Percentiles rank a stretch among this genome's conserved stretches.
phyloP scores from a whole-genome alignment of 2,888 invertebrate species.

The Sminthurinus aureus region DNA sequence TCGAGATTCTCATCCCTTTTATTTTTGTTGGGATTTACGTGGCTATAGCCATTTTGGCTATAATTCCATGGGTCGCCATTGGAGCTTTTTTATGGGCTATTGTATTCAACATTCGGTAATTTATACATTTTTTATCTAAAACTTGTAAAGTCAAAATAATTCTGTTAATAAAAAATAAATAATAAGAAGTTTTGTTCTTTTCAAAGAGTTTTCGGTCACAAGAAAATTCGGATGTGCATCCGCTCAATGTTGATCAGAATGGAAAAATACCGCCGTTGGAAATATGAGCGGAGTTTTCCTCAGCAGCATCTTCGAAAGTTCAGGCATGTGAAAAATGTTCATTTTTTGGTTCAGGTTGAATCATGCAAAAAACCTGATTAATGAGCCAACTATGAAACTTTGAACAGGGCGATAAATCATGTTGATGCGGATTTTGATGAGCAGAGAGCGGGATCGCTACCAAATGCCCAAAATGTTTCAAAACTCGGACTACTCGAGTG shows the following conservation, averaged over 20 bases:
- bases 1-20: slow-evolving; percentile 23
- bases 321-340: neutral
- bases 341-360: neutral
- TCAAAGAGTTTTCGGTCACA: slow-evolving; percentile 10
- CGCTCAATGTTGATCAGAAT: neutral
- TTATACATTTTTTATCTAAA: no score
- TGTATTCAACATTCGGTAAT: slow-evolving; percentile 13
- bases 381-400: no score
- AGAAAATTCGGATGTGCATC: slow-evolving; percentile 3
- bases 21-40: neutral
- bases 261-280: slow-evolving; percentile 35
- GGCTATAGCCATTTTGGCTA: neutral
- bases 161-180: no score
- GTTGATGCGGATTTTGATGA: no score
- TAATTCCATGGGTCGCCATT: slow-evolving; percentile 8
- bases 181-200: no score
- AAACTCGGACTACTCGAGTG: slow-evolving; percentile 21
- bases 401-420: no score
- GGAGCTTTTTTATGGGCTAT: slow-evolving; percentile 10
- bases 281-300: slow-evolving; percentile 20
- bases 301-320: slow-evolving; percentile 33
- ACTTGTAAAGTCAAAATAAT: no score
- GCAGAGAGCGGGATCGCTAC: slow-evolving; percentile 33
- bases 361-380: no score
- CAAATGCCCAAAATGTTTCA: slow-evolving; percentile 34